Base-by-base conservation (phyloP, 1,140 invertebrate genomes). In the Polypedilum vanderplanki region DNA sequence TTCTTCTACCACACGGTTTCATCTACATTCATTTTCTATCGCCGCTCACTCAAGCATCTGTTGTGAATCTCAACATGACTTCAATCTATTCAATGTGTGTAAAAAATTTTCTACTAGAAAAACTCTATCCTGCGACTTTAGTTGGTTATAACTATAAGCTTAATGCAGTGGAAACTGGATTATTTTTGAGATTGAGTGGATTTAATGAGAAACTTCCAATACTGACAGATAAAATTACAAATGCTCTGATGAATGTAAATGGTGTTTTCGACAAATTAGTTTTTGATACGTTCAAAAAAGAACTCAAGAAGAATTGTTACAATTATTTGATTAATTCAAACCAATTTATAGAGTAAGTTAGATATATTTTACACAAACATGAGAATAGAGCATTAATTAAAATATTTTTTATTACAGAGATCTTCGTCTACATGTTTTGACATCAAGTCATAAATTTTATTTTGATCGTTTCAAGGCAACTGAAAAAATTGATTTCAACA, bases 241-340 rank as follows among this genome's bases (percentile, higher is more conserved):
- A 70, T 20, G 22, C 18, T n/a, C 7, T 70, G 65, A 83, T 84
- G 0, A 82, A 83, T 3, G 85, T 87, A 74, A 79, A 83, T 1
- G 79, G 83, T 1, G 78, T 83, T 3, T 79, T 90, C 4, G 84
- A 85, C 7, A 80, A 86, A 76, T 82, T 86, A 0, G 81, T 91
- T 76, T 91, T 93, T 78, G 84, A 88, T 57, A 87, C 90, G 1
- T 87, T 94, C 75, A 88, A 89, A 74, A 85, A 88, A 77, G 84
- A 88, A 80, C 84, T 87, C 77, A 82, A 86, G n/a, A 90, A 91
- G 78, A 77, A 74, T 5, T 93, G 92, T 78, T 90, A 90, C 79
- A 95, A 95, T 81, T 84, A 82, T 41, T 87, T 91, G 74, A 83
- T 93, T 18, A 92, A 91, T 78, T 89, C 91, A 1, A 83, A 85